Base-by-base conservation (phyloP, 2,113 vertebrate species). In the Smithornis capensis region DNA sequence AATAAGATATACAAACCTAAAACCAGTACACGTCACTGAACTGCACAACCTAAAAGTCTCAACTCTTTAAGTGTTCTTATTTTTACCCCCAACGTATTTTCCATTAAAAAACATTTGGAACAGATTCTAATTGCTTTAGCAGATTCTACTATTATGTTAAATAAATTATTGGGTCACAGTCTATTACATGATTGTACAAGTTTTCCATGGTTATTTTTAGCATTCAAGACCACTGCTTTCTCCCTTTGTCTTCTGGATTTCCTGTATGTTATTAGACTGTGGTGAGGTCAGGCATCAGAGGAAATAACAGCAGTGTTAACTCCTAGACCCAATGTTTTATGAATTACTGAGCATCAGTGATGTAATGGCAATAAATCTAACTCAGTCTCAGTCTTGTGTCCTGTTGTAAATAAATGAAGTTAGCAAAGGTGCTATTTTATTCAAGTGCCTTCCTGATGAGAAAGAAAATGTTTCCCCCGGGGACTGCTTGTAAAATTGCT, bases 241-340 rank as follows among this genome's bases (percentile, higher is more conserved):
- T 81, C 81, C 75, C 88, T 97, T 98, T 98, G 97, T 97, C 97
- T 98, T 98, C 88, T 97, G 96, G 96, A 97, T 98, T 98, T 98
- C 97, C 97, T 98, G 97, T 95, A 95, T 95, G 92, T 97, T 97
- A 97, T 97, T 97, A 97, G 97, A 95, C 96, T 97, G 95, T 78
- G 97, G 94, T 97, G 97, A 98, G 95, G 97, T 97, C 97, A 97
- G 95, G 87, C 94, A 98, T 97, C 96, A 97, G 87, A 97, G 96
- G 97, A 98, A 98, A 97, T 97, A 98, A 96, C 96, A 97, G 97
- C 96, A 89, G 70, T 69, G 89, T 90, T 98, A 97, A 97, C 95
- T 96, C 95, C 92, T 97, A 97, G 96, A 94, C 92, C 77, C 91
- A 97, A 90, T 97, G 94, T 96, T 96, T 97, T 96, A 97, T 98